These are phyloP conservation scores for Remorina albescens DNA, from an alignment of 2,797 vertebrate species.

Conservation along the genomic window DNA sequence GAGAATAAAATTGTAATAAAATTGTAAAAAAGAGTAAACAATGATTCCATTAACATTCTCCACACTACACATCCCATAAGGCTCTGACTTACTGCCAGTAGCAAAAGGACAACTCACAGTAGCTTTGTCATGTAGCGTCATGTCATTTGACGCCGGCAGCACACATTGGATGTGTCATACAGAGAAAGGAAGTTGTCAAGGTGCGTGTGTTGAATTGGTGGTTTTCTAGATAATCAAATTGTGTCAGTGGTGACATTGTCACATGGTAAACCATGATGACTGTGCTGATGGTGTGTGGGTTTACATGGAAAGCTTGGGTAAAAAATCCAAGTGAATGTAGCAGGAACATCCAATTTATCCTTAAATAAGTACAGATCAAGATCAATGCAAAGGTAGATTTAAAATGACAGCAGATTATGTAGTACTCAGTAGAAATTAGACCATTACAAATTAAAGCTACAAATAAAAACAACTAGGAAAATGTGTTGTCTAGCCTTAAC, in stretches of 20 bases:
- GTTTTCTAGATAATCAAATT: constrained; percentile 15
- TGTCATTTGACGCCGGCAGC: constrained; percentile 13
- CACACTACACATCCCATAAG: constrained; percentile 10
- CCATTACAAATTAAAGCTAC: neutral
- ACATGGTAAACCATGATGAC: constrained; percentile 5
- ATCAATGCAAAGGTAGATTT: too few species aligned
- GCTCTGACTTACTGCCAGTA: constrained; percentile 11
- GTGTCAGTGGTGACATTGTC: constrained; percentile 9
- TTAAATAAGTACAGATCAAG: too few species aligned
- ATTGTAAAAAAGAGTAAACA: neutral
- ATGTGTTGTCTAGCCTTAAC: neutral
- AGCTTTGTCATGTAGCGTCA: constrained; percentile 30
- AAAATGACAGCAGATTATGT: too few species aligned
- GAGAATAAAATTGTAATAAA: neutral
- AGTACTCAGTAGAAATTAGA: neutral
- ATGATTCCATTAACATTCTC: neutral
- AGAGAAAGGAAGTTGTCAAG: constrained; percentile 7
- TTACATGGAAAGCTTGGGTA: constrained; percentile 4
- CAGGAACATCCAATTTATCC: too few species aligned
- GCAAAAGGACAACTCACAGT: constrained; percentile 40
- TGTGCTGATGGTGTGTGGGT: constrained; percentile 24
- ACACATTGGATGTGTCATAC: constrained; percentile 4
- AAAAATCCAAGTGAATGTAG: neutral
- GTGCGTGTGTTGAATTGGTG: constrained; percentile 20
- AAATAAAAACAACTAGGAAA: neutral